Conservation (phyloP, 2,113 vertebrate species). For the Ornithorhynchus anatinus region DNA sequence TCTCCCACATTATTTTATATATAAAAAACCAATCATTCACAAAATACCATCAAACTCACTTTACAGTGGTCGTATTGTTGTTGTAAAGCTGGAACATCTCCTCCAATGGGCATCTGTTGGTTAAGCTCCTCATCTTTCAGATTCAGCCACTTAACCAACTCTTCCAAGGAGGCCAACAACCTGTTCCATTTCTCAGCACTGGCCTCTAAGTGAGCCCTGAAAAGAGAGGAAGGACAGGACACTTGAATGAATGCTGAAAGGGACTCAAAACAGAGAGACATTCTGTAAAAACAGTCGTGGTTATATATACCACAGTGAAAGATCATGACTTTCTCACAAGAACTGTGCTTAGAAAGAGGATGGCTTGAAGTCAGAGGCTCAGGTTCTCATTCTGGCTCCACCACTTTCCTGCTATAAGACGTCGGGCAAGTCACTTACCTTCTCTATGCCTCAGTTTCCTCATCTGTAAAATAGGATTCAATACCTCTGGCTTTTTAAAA, state of each 20-base stretch:
- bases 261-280: not conserved
- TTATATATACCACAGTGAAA: too few species aligned
- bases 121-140: constrained; percentile 92
- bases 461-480: too few species aligned
- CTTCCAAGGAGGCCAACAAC: constrained; percentile 87
- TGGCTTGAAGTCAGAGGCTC: too few species aligned
- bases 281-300: not conserved
- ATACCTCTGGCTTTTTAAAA: too few species aligned
- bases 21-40: not conserved
- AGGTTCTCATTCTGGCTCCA: too few species aligned
- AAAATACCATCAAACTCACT: constrained; percentile 67
- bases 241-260: constrained; percentile 3
- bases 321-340: too few species aligned
- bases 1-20: too few species aligned
- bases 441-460: too few species aligned
- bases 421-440: too few species aligned
- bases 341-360: too few species aligned
- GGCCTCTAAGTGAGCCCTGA: constrained; percentile 91
- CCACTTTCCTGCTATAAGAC: too few species aligned
- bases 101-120: constrained; percentile 94
- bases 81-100: constrained; percentile 90
- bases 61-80: constrained; percentile 91
- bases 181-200: constrained; percentile 94
- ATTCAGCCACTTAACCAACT: constrained; percentile 92
- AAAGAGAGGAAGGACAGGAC: not conserved